Conservation (phyloP, 2,888 invertebrate species). For the Aproaerema taeniolella region DNA sequence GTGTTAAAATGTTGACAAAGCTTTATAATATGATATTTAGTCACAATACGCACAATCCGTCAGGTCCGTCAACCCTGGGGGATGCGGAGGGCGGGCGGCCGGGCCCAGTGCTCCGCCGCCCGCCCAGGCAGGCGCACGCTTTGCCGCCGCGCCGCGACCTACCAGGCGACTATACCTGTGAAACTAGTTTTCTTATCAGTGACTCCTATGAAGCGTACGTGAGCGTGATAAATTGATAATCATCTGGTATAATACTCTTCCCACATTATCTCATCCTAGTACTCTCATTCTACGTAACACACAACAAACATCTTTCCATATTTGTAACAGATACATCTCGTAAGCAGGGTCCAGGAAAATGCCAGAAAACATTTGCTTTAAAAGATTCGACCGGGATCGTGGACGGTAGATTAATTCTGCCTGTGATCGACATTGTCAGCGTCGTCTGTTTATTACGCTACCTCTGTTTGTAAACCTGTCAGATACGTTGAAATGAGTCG, state of each 20-base stretch:
- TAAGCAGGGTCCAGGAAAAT: slow-evolving; percentile 9
- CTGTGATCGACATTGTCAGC: slow-evolving; percentile 8
- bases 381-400: slow-evolving; percentile 5
- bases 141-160: slow-evolving; percentile 26
- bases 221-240: slow-evolving; percentile 19
- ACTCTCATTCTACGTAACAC: no score
- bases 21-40: no score
- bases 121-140: slow-evolving; percentile 59
- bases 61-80: no score
- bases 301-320: no score
- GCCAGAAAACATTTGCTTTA: slow-evolving; percentile 7
- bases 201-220: slow-evolving; percentile 32
- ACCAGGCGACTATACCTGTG: no score
- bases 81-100: slow-evolving; percentile 43
- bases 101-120: slow-evolving; percentile 61
- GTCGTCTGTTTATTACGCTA: no score
- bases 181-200: no score
- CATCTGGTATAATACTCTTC: slow-evolving; percentile 1
- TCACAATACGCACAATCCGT: no score
- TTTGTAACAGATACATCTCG: slow-evolving; percentile 6
- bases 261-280: background rate
- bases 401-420: slow-evolving; percentile 5
- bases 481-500: no score
- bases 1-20: no score
- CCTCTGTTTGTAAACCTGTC: no score